These are phyloP conservation scores for Paralinhomoeus sp. DNA, from an alignment of 2,888 invertebrate species.

Conservation along the genomic window DNA sequence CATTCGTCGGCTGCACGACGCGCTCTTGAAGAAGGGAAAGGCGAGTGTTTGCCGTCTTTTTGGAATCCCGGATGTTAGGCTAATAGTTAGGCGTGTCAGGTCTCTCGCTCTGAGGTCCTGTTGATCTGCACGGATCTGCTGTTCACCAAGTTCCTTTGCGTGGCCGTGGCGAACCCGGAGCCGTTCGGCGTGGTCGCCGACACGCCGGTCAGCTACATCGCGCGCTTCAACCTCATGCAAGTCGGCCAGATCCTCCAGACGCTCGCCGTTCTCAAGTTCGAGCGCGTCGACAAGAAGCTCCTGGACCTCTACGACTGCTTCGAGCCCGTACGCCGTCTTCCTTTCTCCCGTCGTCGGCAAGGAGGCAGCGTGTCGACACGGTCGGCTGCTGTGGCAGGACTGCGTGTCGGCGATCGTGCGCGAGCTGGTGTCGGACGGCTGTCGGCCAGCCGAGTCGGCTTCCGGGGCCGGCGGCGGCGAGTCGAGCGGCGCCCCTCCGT, in stretches of 20 bases:
- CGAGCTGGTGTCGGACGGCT: no score
- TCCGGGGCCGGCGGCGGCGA: no score
- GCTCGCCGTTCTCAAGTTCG: slow-evolving; percentile 59
- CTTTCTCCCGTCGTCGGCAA: no score
- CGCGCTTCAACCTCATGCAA: slow-evolving; percentile 50
- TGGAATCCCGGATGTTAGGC: no score
- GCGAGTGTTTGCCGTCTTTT: not conserved
- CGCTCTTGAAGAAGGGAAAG: slow-evolving; percentile 34
- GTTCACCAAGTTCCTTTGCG: slow-evolving; percentile 76
- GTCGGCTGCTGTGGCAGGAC: no score
- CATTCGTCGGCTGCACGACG: slow-evolving; percentile 55
- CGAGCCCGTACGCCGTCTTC: slow-evolving; percentile 36
- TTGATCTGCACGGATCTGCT: slow-evolving; percentile 67
- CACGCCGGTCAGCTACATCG: slow-evolving; percentile 66
- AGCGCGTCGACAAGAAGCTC: slow-evolving; percentile 48
- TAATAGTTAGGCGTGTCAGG: not conserved
- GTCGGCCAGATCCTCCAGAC: slow-evolving; percentile 43
- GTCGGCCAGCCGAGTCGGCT: no score
- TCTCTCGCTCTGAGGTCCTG: slow-evolving; percentile 1
- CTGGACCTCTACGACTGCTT: slow-evolving; percentile 54
- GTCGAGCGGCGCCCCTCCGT: no score
- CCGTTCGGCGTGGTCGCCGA: slow-evolving; percentile 70
- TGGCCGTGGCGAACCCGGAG: slow-evolving; percentile 85
- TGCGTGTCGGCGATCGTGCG: no score
- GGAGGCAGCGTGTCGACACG: no score